These are phyloP conservation scores for Drosophila prolongata DNA, from an alignment of 2,888 invertebrate genomes.

Conservation along the genomic window DNA sequence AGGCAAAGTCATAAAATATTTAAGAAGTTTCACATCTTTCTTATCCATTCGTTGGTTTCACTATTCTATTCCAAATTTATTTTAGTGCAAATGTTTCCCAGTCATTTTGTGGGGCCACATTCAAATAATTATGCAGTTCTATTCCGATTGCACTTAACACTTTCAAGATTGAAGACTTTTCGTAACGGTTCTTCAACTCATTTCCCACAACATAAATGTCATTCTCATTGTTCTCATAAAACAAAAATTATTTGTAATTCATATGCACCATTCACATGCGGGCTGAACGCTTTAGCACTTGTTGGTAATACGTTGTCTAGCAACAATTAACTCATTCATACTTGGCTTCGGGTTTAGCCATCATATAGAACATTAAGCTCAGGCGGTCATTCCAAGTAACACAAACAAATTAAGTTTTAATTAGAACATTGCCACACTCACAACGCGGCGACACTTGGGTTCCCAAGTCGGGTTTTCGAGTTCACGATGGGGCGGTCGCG, in stretches of 20 bases:
- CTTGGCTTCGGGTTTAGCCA: conserved; percentile 17
- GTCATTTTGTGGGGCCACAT: conserved; percentile 8
- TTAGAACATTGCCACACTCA: conserved; percentile 70
- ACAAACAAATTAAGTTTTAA: conserved; percentile 59
- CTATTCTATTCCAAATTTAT: not conserved
- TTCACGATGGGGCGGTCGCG: conserved; percentile 18
- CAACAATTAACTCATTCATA: conserved; percentile 31
- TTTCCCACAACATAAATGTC: conserved; percentile 49
- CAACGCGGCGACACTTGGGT: conserved; percentile 9
- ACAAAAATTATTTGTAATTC: conserved; percentile 43
- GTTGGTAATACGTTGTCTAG: conserved; percentile 15
- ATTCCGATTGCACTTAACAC: conserved; percentile 44
- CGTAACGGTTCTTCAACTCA: conserved; percentile 45
- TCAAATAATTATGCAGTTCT: conserved; percentile 16
- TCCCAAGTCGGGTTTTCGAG: conserved; percentile 13
- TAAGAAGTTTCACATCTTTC: too few relatives aligned
- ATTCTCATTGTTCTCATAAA: conserved; percentile 46
- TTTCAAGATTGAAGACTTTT: conserved; percentile 27
- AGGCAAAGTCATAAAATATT: not conserved
- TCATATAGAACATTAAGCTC: conserved; percentile 54
- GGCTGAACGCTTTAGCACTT: conserved; percentile 38
- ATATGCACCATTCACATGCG: conserved; percentile 38
- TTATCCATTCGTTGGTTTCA: not conserved
- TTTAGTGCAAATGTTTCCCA: conserved; percentile 18
- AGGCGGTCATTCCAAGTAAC: conserved; percentile 60